Percentiles rank a stretch among this genome's conserved stretches.
These are phyloP conservation scores for Baryphthengus martii DNA, from an alignment of 2,113 vertebrate genomes.

Conservation along the genomic window DNA sequence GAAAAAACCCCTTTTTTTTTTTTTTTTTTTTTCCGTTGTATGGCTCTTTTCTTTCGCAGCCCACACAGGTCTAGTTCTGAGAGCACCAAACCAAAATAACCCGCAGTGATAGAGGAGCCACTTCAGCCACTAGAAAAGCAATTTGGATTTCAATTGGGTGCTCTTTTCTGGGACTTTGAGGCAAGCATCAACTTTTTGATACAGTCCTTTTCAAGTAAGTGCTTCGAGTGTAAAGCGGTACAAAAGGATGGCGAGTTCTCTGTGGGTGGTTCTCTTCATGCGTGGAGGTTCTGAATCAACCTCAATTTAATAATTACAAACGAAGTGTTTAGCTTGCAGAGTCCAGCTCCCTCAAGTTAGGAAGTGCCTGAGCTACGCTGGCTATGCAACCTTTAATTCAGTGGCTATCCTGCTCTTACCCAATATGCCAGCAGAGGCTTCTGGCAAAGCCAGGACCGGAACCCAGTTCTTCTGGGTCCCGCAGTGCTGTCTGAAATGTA, in stretches of 20 bases:
- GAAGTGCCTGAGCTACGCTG: neutral
- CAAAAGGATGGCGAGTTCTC: neutral
- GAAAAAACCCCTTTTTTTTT: neutral
- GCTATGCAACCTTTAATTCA: neutral
- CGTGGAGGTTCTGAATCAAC: conserved; percentile 30
- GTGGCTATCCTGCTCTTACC: neutral
- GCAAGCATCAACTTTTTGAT: neutral
- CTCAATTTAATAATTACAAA: neutral
- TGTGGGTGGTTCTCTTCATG: neutral
- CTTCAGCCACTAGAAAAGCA: neutral
- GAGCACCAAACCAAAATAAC: neutral
- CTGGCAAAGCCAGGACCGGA: neutral
- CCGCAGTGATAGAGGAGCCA: neutral
- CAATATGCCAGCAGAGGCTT: neutral
- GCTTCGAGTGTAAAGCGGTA: neutral
- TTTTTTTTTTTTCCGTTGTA: neutral
- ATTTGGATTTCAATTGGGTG: neutral
- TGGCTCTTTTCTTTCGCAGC: neutral
- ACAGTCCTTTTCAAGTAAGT: neutral
- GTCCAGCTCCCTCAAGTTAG: neutral
- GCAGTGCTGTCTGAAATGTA: neutral
- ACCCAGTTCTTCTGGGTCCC: neutral
- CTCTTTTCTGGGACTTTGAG: neutral
- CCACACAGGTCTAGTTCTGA: neutral
- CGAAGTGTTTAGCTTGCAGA: neutral